Evolutionary conservation across 2,888 invertebrate genomes (phyloP).

Genomic region (Netelia fuscicornis): DNA sequence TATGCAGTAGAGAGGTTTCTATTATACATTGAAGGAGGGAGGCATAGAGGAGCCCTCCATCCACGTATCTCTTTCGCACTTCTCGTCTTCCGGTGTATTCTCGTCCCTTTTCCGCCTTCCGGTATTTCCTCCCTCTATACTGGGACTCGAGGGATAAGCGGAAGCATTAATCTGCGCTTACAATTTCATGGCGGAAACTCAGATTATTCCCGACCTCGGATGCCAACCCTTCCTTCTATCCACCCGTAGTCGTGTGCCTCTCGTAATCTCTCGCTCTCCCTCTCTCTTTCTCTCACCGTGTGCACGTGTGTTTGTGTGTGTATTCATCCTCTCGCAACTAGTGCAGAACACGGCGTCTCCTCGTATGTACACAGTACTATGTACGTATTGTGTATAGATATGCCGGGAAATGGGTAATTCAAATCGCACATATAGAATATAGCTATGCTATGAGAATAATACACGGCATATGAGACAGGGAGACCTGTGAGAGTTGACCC

Average conservation of each 20-base stretch:
- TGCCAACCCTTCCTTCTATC: conserved; percentile 25
- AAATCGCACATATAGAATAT: conserved; percentile 27
- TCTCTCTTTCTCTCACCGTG: not conserved
- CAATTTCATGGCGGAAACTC: conserved; percentile 70
- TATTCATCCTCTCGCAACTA: conserved; percentile 28
- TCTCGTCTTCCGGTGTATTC: conserved; percentile 19
- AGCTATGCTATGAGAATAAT: conserved; percentile 15
- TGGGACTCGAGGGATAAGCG: conserved; percentile 64
- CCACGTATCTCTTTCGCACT: conserved; percentile 28
- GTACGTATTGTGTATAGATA: conserved; percentile 37
- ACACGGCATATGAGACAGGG: conserved; percentile 33
- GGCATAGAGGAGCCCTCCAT: not conserved
- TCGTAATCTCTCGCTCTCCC: not conserved
- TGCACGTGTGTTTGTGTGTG: not conserved
- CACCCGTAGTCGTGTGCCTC: conserved; percentile 13
- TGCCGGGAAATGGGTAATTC: conserved; percentile 50
- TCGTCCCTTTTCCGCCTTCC: conserved; percentile 14
- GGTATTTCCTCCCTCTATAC: conserved; percentile 34
- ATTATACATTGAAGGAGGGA: not conserved
- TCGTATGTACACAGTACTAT: conserved; percentile 19
- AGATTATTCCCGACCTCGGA: conserved; percentile 66
- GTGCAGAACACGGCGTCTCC: conserved; percentile 30
- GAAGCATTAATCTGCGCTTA: conserved; percentile 67
- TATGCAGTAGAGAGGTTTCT: conserved; percentile 16
- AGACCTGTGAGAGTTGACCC: conserved; percentile 59